Evolutionary conservation across 1,140 invertebrate genomes (phyloP).

Genomic region (Chymomyza costata): DNA sequence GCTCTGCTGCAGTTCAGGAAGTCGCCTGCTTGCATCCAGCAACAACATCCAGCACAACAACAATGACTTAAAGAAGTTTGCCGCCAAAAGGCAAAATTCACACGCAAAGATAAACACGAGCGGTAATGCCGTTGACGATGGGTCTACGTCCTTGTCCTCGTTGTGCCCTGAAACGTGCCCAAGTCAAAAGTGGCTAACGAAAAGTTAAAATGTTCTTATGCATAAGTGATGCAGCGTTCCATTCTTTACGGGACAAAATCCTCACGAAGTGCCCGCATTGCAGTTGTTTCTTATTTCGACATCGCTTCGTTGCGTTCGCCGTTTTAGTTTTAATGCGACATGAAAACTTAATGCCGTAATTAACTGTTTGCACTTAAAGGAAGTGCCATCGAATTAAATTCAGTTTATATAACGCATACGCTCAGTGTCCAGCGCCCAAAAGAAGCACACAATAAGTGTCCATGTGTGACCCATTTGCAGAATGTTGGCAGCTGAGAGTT

Average conservation of each 20-base stretch:
- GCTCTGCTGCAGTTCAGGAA: no score
- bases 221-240: constrained; percentile 57
- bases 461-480: constrained; percentile 46
- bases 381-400: constrained; percentile 29
- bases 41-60: not conserved
- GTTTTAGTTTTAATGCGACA: constrained; percentile 34
- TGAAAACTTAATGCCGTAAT: constrained; percentile 72
- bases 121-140: not conserved
- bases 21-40: no score
- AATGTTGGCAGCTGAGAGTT: not conserved
- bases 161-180: constrained; percentile 25
- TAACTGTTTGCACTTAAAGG: constrained; percentile 63
- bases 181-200: constrained; percentile 61
- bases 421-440: constrained; percentile 13
- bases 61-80: constrained; percentile 1
- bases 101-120: constrained; percentile 61
- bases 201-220: constrained; percentile 72
- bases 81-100: constrained; percentile 56
- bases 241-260: constrained; percentile 50
- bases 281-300: constrained; percentile 65
- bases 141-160: not conserved
- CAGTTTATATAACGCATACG: constrained; percentile 38
- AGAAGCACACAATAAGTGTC: not conserved
- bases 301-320: constrained; percentile 12
- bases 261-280: constrained; percentile 66